These are phyloP conservation scores for Dicerorhinus sumatrensis DNA, from an alignment of 2,113 vertebrate species.

Conservation along the genomic window DNA sequence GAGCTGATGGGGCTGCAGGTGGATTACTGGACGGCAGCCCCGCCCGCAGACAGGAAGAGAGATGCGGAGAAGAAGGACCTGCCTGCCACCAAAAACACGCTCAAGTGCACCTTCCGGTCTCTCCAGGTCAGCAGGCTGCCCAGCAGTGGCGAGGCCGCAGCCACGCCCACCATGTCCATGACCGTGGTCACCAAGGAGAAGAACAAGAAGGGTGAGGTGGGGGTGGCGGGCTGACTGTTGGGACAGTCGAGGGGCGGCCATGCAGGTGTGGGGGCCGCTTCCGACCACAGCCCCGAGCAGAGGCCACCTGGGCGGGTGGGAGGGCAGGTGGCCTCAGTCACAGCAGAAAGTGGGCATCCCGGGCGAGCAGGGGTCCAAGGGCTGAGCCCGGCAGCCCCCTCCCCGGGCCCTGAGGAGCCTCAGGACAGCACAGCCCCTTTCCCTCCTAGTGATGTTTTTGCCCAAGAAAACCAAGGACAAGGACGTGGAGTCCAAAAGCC, in stretches of 20 bases:
- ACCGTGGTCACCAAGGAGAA: conserved; percentile 98
- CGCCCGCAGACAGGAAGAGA: conserved; percentile 91
- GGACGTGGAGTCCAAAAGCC: conserved; percentile 96
- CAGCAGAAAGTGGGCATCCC: neutral
- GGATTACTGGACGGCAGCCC: conserved; percentile 96
- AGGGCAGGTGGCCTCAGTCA: too few species aligned
- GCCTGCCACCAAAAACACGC: conserved; percentile 95
- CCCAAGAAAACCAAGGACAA: conserved; percentile 99
- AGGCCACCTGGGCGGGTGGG: neutral
- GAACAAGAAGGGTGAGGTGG: conserved; percentile 95
- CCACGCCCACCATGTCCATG: conserved; percentile 96
- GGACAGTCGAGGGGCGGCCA: neutral
- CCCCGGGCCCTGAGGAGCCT: neutral
- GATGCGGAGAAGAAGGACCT: conserved; percentile 95
- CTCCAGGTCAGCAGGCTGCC: conserved; percentile 99
- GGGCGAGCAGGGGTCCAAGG: neutral
- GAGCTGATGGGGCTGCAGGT: conserved; percentile 99
- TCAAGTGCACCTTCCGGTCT: conserved; percentile 99
- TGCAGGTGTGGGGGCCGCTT: neutral
- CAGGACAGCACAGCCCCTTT: conserved; percentile 4
- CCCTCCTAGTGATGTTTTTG: conserved; percentile 95
- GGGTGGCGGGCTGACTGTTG: neutral
- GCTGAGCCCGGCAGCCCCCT: neutral
- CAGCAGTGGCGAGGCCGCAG: conserved; percentile 87
- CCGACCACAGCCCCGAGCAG: neutral